Percentiles rank a stretch among this genome's conserved stretches.
phyloP scores from a whole-genome alignment of 2,888 invertebrate genomes.

The Drosophila nr. perissopoda region DNA sequence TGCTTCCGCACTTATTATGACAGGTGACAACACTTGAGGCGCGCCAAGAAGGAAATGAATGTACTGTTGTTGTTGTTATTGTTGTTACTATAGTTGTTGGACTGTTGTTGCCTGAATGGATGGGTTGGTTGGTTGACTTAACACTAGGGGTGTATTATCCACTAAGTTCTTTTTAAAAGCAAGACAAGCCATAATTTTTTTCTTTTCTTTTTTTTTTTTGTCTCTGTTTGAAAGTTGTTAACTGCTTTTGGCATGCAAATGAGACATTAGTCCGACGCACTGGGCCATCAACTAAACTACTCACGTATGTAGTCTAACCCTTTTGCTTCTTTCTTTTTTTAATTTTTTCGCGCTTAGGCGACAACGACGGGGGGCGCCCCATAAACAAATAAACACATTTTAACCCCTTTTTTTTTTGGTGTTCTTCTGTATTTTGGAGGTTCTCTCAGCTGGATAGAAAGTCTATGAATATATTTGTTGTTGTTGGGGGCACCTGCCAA shows the following conservation, averaged over 20 bases:
- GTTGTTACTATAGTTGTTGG: slow-evolving; percentile 10
- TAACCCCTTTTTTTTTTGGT: slow-evolving; percentile 63
- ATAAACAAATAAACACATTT: slow-evolving; percentile 82
- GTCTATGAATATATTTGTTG: background rate
- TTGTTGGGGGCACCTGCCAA: slow-evolving; percentile 64
- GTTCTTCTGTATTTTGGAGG: slow-evolving; percentile 15
- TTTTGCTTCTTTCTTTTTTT: slow-evolving; percentile 27
- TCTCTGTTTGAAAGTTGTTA: slow-evolving; percentile 66
- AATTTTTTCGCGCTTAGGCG: slow-evolving; percentile 7
- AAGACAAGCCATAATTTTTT: slow-evolving; percentile 73
- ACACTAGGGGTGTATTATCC: slow-evolving; percentile 80
- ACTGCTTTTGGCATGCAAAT: slow-evolving; percentile 82
- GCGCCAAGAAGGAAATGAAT: slow-evolving; percentile 79
- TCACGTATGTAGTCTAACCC: slow-evolving; percentile 36
- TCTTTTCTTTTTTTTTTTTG: slow-evolving; percentile 4
- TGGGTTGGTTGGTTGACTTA: slow-evolving; percentile 66
- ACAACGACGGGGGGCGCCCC: slow-evolving; percentile 65
- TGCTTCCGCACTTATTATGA: slow-evolving; percentile 80
- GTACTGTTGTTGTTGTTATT: slow-evolving; percentile 54
- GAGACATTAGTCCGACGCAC: slow-evolving; percentile 82
- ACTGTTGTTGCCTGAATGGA: slow-evolving; percentile 20
- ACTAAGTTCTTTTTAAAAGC: slow-evolving; percentile 81
- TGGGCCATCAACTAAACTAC: slow-evolving; percentile 64
- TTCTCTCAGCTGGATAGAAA: slow-evolving; percentile 28
- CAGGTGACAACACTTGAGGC: slow-evolving; percentile 82